These are phyloP conservation scores for Vidua macroura DNA, from an alignment of 2,113 vertebrate species.

Conservation along the genomic window DNA sequence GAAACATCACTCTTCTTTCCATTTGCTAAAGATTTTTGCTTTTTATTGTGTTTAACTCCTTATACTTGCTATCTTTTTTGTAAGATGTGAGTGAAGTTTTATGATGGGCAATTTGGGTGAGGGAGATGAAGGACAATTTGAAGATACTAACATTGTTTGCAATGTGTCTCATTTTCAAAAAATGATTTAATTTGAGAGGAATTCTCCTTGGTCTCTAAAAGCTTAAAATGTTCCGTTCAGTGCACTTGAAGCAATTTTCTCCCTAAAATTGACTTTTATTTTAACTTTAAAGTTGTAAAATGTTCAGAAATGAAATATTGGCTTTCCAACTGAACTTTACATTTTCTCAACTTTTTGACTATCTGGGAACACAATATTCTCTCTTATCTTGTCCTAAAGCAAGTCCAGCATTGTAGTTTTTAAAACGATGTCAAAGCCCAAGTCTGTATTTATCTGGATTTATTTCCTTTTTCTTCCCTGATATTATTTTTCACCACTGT, in stretches of 20 bases:
- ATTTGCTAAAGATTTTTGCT: conserved; percentile 21
- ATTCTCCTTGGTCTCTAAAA: not conserved
- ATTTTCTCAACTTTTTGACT: not conserved
- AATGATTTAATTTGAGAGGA: not conserved
- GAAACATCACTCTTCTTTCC: conserved; percentile 40
- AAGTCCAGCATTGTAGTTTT: not conserved
- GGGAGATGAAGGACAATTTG: not conserved
- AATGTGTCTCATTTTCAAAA: not conserved
- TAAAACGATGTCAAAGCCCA: not conserved
- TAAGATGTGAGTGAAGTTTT: not conserved
- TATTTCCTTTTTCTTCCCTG: not conserved
- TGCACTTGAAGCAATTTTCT: not conserved
- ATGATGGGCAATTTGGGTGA: not conserved
- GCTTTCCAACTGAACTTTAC: not conserved
- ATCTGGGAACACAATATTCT: not conserved
- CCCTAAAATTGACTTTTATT: not conserved
- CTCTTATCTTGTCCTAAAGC: not conserved
- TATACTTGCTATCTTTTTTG: not conserved
- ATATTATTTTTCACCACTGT: not conserved
- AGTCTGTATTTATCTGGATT: not conserved
- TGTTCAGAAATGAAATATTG: not conserved
- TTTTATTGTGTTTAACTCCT: conserved; percentile 19
- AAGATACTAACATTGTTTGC: not conserved
- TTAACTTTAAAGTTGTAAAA: not conserved
- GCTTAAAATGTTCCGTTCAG: not conserved